Evolutionary conservation across 2,888 invertebrate genomes (phyloP).

Genomic region (Alloplasta piceator): DNA sequence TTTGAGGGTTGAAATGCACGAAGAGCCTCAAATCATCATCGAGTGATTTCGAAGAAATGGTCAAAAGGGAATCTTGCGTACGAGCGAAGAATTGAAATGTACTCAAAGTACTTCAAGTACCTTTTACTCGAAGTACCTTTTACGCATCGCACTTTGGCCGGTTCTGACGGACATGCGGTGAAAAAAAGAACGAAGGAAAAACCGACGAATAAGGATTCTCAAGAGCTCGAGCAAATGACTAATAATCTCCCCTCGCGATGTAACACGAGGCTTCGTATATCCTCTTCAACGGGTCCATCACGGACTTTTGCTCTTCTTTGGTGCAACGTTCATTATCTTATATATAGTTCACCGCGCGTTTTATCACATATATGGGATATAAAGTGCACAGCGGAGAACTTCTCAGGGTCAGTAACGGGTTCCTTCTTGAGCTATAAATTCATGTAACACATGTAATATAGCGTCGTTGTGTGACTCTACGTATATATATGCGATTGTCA

Average conservation of each 20-base stretch:
- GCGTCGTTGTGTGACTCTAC: background rate
- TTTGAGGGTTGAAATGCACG: too few relatives aligned
- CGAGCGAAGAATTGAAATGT: too few relatives aligned
- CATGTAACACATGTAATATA: background rate
- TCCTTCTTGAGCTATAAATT: conserved; percentile 29
- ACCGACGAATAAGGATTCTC: conserved; percentile 43
- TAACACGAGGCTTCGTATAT: background rate
- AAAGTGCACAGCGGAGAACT: conserved; percentile 12
- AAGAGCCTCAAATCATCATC: too few relatives aligned
- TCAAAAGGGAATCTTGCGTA: too few relatives aligned
- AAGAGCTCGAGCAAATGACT: conserved; percentile 37
- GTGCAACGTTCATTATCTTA: conserved; percentile 9
- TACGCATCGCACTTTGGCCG: background rate
- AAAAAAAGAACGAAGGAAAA: conserved; percentile 5
- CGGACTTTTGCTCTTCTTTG: conserved; percentile 7
- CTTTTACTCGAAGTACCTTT: conserved; percentile 1
- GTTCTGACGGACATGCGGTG: background rate
- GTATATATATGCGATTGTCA: conserved; percentile 22
- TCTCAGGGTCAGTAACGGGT: conserved; percentile 45
- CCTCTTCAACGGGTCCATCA: conserved; percentile 23
- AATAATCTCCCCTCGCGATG: conserved; percentile 38
- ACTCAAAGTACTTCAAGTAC: background rate
- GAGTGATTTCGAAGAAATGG: too few relatives aligned
- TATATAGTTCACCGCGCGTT: background rate
- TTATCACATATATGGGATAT: background rate